phyloP scores from a whole-genome alignment of 2,797 vertebrate species.

The Chaetophractus vellerosus region DNA sequence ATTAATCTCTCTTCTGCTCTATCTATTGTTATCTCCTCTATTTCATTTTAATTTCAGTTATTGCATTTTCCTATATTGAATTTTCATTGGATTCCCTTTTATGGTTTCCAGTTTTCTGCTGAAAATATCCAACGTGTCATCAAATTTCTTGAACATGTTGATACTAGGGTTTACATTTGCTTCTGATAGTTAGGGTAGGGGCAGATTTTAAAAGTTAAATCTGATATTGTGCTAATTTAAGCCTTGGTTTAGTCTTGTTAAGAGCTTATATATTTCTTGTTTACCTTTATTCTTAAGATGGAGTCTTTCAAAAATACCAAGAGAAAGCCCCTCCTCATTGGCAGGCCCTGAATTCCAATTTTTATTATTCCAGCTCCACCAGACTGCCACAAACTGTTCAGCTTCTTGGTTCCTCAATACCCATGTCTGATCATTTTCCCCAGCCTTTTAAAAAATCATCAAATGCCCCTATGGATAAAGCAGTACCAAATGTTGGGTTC shows the following conservation, averaged over 20 bases:
- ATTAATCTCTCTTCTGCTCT: slow-evolving; percentile 23
- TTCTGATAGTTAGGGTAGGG: slow-evolving; percentile 32
- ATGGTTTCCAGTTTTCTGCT: neutral
- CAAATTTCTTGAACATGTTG: neutral
- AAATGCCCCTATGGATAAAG: neutral
- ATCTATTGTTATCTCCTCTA: neutral
- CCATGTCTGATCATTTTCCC: neutral
- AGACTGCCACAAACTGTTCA: neutral
- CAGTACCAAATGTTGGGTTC: neutral
- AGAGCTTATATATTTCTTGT: neutral
- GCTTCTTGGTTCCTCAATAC: neutral
- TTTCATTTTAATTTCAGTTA: neutral
- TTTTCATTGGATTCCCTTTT: neutral
- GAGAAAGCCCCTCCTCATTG: neutral
- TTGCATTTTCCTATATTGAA: neutral
- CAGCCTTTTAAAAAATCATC: neutral
- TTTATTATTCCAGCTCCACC: neutral
- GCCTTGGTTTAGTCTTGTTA: slow-evolving; percentile 37
- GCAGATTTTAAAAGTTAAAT: slow-evolving; percentile 33
- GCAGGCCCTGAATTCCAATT: neutral
- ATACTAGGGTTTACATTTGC: neutral
- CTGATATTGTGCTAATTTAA: neutral
- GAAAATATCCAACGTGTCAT: neutral
- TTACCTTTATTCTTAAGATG: neutral
- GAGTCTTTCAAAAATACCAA: slow-evolving; percentile 19